These are phyloP conservation scores for Helogale parvula DNA, from an alignment of 2,113 vertebrate species.

Conservation along the genomic window DNA sequence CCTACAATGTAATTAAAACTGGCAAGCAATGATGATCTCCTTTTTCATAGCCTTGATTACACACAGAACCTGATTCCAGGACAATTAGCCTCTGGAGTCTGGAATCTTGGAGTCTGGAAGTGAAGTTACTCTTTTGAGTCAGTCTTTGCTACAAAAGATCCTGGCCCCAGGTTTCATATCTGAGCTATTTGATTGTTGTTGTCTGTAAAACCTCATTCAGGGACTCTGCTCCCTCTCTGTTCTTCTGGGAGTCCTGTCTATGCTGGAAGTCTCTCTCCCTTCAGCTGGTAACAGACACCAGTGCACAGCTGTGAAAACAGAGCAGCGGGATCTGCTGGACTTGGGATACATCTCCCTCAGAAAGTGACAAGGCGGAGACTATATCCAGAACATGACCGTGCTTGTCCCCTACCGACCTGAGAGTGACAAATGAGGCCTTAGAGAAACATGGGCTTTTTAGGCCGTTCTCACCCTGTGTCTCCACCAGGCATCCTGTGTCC, in stretches of 20 bases:
- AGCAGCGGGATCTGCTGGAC: neutral
- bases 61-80: neutral
- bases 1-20: conserved; percentile 48
- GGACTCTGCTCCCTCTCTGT: neutral
- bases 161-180: neutral
- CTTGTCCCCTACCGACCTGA: neutral
- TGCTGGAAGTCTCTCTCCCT: neutral
- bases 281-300: neutral
- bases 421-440: conserved; percentile 12
- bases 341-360: neutral
- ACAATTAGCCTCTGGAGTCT: neutral
- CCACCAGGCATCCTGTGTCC: neutral
- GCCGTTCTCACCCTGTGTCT: neutral
- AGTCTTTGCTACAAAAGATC: neutral
- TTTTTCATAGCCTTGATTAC: conserved; percentile 32
- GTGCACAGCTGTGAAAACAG: conserved; percentile 6
- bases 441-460: conserved; percentile 28
- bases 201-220: neutral
- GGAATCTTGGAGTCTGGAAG: neutral
- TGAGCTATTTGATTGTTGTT: neutral
- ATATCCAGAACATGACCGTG: conserved; percentile 12
- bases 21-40: neutral
- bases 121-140: neutral
- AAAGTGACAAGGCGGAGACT: conserved; percentile 1
- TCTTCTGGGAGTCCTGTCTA: neutral